phyloP scores from a whole-genome alignment of 2,797 vertebrate genomes.

The Sciurus carolinensis region DNA sequence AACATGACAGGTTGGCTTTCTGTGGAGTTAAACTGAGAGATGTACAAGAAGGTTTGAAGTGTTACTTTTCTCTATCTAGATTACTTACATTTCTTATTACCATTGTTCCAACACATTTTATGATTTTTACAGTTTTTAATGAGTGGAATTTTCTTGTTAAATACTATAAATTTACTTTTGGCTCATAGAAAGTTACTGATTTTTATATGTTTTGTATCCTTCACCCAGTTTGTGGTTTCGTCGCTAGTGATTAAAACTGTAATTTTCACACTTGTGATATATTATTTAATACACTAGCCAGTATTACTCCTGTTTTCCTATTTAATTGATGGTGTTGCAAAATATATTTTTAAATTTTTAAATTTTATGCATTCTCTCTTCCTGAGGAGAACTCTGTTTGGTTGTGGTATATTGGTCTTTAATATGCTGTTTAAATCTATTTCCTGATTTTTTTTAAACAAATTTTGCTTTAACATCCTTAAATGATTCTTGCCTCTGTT shows the following conservation, averaged over 20 bases:
- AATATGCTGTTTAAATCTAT: background rate
- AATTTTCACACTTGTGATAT: background rate
- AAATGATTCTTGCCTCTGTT: slow-evolving; percentile 56
- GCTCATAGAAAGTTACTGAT: background rate
- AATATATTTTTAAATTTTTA: slow-evolving; percentile 33
- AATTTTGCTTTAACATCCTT: slow-evolving; percentile 43
- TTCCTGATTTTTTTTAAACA: slow-evolving; percentile 63
- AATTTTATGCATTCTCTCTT: slow-evolving; percentile 20
- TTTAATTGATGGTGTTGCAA: slow-evolving; percentile 8
- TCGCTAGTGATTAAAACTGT: background rate
- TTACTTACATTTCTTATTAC: background rate
- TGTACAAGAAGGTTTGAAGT: background rate
- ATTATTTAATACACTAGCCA: background rate
- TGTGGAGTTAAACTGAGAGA: background rate
- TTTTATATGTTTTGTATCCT: background rate
- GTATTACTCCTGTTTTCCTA: background rate
- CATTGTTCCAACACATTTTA: background rate
- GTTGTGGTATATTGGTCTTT: background rate
- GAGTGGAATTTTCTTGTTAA: background rate
- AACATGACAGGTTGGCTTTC: background rate
- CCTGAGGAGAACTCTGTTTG: background rate
- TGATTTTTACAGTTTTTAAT: background rate
- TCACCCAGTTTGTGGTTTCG: background rate
- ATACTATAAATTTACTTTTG: background rate
- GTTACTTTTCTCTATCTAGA: background rate